Conservation (phyloP, 2,888 invertebrate species). For the Drosophila maculinotata region DNA sequence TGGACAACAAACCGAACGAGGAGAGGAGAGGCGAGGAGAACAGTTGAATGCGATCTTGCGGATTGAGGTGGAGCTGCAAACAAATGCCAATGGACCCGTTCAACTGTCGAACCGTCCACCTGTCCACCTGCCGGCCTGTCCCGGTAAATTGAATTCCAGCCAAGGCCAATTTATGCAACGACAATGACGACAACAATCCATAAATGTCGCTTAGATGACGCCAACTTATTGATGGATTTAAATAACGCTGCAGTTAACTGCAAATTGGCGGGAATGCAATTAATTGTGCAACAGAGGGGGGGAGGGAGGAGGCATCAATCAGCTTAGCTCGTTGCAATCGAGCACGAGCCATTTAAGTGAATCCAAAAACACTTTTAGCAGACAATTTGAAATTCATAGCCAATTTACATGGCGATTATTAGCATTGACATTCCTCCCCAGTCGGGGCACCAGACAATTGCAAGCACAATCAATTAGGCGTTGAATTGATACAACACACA, state of each 20-base stretch:
- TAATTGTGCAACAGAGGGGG: conserved; percentile 19
- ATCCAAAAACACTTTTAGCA: conserved; percentile 36
- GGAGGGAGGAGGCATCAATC: conserved; percentile 41
- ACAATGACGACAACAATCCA: conserved; percentile 54
- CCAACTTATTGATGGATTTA: conserved; percentile 79
- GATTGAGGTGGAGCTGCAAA: conserved; percentile 10
- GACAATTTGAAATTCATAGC: conserved; percentile 69
- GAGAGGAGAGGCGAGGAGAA: background rate
- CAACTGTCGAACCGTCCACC: too few species aligned
- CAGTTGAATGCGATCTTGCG: background rate
- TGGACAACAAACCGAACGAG: conserved; percentile 3
- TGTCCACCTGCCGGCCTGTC: conserved; percentile 5
- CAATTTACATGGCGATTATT: conserved; percentile 80
- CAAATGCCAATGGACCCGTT: conserved; percentile 14
- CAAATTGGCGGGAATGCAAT: background rate
- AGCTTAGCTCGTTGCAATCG: conserved; percentile 17
- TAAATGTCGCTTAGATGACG: conserved; percentile 75
- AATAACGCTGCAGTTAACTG: conserved; percentile 28
- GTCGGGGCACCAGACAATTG: conserved; percentile 70
- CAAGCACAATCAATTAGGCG: conserved; percentile 77
- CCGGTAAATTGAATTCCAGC: conserved; percentile 16
- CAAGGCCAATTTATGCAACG: conserved; percentile 25
- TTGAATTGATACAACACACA: conserved; percentile 54
- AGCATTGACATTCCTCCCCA: conserved; percentile 76
- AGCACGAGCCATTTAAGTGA: conserved; percentile 42